These are phyloP conservation scores for Glyphotaelius pellucidus DNA, from an alignment of 2,888 invertebrate species.

Conservation along the genomic window DNA sequence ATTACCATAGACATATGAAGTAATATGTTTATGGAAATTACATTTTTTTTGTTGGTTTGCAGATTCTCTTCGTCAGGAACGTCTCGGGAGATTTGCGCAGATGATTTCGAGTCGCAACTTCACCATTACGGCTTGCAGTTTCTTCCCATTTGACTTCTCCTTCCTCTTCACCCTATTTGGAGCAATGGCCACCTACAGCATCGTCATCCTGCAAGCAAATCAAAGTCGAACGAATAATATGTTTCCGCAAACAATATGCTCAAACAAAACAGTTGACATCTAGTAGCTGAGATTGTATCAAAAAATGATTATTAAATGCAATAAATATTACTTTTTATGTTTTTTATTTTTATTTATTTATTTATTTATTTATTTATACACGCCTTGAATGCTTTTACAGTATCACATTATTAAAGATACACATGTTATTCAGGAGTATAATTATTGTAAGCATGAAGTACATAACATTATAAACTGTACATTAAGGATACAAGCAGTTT, in stretches of 20 bases:
- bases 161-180: slow-evolving; percentile 59
- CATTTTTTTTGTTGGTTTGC: slow-evolving; percentile 9
- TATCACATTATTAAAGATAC: no score
- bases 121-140: slow-evolving; percentile 60
- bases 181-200: slow-evolving; percentile 59
- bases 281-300: not conserved
- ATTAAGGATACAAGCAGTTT: no score
- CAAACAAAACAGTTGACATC: not conserved
- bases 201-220: slow-evolving; percentile 59
- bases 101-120: slow-evolving; percentile 58
- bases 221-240: slow-evolving; percentile 28
- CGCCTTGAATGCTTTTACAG: no score
- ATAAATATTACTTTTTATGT: no score
- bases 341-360: no score
- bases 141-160: slow-evolving; percentile 61
- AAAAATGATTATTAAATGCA: no score
- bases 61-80: slow-evolving; percentile 57
- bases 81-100: slow-evolving; percentile 55
- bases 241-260: not conserved
- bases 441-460: no score
- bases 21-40: no score
- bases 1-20: no score
- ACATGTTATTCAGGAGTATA: no score
- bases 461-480: no score
- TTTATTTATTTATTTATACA: no score